Evolutionary conservation across 2,113 vertebrate species (phyloP).

Genomic region (Gulo gulo): DNA sequence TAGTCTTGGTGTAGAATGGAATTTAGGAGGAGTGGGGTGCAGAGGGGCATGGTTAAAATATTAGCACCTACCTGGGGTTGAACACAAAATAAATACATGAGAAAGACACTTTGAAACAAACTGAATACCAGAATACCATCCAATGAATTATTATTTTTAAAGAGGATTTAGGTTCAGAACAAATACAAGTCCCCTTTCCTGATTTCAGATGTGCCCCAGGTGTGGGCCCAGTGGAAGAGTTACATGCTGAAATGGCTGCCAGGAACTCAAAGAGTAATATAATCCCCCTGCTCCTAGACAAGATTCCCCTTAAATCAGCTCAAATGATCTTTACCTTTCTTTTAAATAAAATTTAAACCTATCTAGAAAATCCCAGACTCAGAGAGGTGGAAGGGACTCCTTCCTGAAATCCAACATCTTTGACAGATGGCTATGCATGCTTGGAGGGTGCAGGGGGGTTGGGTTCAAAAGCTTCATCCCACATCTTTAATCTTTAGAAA

Average conservation of each 20-base stretch:
- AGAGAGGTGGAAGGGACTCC: neutral
- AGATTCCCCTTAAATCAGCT: neutral
- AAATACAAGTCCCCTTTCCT: conserved; percentile 1
- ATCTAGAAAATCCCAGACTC: conserved; percentile 25
- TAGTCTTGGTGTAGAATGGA: neutral
- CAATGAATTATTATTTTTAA: conserved; percentile 38
- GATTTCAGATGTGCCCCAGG: neutral
- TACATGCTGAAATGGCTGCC: neutral
- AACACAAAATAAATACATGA: neutral
- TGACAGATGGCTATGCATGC: conserved; percentile 56
- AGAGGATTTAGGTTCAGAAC: neutral
- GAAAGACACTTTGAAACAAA: neutral
- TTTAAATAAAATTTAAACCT: conserved; percentile 37
- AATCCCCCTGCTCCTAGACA: neutral
- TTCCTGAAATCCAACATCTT: conserved; percentile 27
- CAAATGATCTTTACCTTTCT: neutral
- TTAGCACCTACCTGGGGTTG: neutral
- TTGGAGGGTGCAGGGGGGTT: neutral
- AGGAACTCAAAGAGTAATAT: neutral
- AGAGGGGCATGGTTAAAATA: neutral
- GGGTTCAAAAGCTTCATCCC: conserved; percentile 39
- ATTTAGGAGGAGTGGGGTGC: neutral
- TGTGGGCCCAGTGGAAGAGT: neutral
- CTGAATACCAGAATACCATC: neutral
- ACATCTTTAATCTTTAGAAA: conserved; percentile 59